phyloP scores from a whole-genome alignment of 1,140 invertebrate species.

The Argopecten irradians region DNA sequence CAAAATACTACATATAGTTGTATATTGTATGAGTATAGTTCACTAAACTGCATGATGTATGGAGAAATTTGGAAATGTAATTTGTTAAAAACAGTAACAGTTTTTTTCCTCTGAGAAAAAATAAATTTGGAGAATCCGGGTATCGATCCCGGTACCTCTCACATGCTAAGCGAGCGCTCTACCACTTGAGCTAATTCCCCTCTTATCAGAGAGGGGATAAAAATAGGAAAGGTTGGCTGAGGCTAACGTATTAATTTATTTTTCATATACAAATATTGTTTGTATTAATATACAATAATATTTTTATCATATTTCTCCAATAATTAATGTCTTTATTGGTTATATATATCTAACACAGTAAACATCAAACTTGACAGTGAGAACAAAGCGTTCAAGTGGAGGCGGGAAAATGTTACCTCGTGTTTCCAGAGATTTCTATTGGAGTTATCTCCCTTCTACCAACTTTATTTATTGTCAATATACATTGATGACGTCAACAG shows the following conservation, averaged over 20 bases:
- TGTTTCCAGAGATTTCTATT: not conserved
- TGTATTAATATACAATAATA: not conserved
- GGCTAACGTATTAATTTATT: not conserved
- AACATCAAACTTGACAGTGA: too few relatives aligned
- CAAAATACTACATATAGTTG: too few relatives aligned
- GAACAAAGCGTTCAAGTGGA: not conserved
- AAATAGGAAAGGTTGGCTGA: not conserved
- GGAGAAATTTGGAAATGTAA: too few relatives aligned
- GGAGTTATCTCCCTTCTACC: not conserved
- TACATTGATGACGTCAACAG: not conserved
- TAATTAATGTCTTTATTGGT: not conserved
- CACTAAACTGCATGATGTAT: too few relatives aligned
- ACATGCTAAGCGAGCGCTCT: slow-evolving; percentile 93
- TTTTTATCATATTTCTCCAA: not conserved
- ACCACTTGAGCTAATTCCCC: slow-evolving; percentile 90
- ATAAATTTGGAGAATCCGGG: slow-evolving; percentile 83
- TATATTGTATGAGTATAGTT: too few relatives aligned
- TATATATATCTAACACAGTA: not conserved
- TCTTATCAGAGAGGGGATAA: not conserved
- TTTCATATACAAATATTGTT: not conserved
- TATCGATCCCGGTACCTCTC: slow-evolving; percentile 91
- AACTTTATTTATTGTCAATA: not conserved
- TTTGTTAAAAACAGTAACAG: too few relatives aligned
- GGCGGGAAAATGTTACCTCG: not conserved
- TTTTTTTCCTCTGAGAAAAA: not conserved